Evolutionary conservation across 2,113 vertebrate species (phyloP), one percentile per base, ranked within the genome.

Genomic region (Cairina moschata): DNA sequence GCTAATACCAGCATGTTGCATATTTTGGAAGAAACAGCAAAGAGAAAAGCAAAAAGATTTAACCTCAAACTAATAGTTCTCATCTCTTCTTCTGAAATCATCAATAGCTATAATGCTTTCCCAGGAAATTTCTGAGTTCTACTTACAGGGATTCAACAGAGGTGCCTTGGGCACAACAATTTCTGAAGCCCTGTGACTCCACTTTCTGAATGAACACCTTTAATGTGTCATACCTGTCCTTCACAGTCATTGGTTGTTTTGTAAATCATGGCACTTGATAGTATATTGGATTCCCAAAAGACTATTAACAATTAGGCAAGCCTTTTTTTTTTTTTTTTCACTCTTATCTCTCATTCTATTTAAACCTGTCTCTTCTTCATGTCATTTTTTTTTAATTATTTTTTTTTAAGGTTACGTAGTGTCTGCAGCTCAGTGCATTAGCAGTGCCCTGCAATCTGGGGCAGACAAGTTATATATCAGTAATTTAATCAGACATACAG

Each of bases 401-500:
- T 78, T 52, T 73, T 95, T 88, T 88, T 89, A 42, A 72, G 40
- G 77, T 73, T 89, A 69, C 6, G 0, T 81, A 83, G 56, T 90
- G 92, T 95, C 90, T 96, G 68, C 83, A 44, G 72, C 80, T 82
- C 12, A 8, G 42, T 88, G 72, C 58, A 77, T 95, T 90, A 93
- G 83, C 0, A 0, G 12, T 94, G 77, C 73, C 88, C 55, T 81
- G 63, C 73, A 88, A 85, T 86, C 78, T 89, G 63, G 55, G 82
- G 67, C 83, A 96, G 95, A 90, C 90, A 66, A 91, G 75, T 78
- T 84, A 86, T 83, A 50, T 79, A 85, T 83, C 82, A 84, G 86
- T 91, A 95, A 97, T 95, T 91, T 95, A 94, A 93, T 96, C 91
- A 91, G 62, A 63, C 84, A 79, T 73, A 90, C 87, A 77, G 66